Percentiles rank a stretch among this genome's conserved stretches.
These are phyloP conservation scores for Ursus arctos DNA, from an alignment of 2,113 vertebrate species.

Conservation along the genomic window DNA sequence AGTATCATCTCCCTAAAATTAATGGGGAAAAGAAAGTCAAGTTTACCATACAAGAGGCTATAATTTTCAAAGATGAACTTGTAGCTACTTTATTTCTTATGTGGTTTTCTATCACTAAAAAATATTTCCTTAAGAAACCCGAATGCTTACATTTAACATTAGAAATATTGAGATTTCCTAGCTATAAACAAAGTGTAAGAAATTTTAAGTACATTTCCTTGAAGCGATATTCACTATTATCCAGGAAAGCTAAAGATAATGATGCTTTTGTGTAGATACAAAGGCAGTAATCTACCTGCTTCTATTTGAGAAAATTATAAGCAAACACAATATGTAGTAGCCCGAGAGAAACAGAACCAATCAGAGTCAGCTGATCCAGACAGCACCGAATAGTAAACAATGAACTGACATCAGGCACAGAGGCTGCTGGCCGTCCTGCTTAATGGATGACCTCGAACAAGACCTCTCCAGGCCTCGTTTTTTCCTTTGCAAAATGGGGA, in stretches of 20 bases:
- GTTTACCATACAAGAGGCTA: background rate
- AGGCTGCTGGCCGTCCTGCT: background rate
- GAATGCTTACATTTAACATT: background rate
- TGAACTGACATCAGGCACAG: background rate
- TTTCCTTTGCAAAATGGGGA: background rate
- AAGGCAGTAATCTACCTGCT: background rate
- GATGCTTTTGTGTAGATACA: background rate
- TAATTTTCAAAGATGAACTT: constrained; percentile 39
- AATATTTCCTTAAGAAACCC: constrained; percentile 25
- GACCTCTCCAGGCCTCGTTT: background rate
- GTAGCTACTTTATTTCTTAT: constrained; percentile 23
- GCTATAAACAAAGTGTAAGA: background rate
- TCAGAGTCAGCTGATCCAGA: background rate
- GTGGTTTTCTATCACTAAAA: background rate
- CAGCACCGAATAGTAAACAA: too few relatives aligned
- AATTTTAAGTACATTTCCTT: background rate
- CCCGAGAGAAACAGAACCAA: background rate
- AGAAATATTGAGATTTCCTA: constrained; percentile 37
- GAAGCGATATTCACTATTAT: background rate
- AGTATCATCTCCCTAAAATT: constrained; percentile 93
- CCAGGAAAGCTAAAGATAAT: background rate
- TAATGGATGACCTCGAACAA: background rate
- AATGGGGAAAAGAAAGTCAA: constrained; percentile 22
- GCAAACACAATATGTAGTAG: background rate
- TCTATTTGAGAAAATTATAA: background rate